Evolutionary conservation across 2,113 vertebrate species (phyloP).

Genomic region (Pelecanoides urinatrix): DNA sequence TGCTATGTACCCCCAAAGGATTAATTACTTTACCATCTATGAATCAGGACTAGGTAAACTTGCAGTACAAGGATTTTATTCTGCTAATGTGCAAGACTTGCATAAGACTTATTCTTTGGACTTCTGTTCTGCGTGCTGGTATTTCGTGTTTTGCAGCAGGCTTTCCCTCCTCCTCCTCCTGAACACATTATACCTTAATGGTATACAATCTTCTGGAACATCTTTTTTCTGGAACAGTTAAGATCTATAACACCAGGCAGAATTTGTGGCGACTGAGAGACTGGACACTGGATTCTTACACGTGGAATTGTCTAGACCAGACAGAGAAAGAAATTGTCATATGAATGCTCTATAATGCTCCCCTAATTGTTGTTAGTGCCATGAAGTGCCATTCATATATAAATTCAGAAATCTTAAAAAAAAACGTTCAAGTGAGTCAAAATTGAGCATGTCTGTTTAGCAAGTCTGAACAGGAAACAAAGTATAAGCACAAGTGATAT

Average conservation of each 20-base stretch:
- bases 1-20: neutral
- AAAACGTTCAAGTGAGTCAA: neutral
- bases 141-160: neutral
- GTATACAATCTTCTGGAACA: neutral
- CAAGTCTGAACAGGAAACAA: neutral
- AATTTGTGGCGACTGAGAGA: neutral
- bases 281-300: neutral
- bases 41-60: neutral
- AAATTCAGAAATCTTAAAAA: neutral
- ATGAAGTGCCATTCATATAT: neutral
- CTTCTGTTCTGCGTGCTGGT: neutral
- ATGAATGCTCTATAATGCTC: neutral
- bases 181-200: neutral
- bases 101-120: neutral
- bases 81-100: neutral
- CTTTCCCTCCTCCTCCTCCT: neutral
- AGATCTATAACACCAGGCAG: neutral
- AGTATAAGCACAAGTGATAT: neutral
- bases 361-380: neutral
- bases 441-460: neutral
- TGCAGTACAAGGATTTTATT: slow-evolving; percentile 12
- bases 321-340: neutral
- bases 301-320: neutral
- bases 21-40: neutral
- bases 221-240: neutral